A percentile compares a stretch with the other conserved stretches of the same genome.
These are phyloP conservation scores for Poeciliopsis prolifica DNA, from an alignment of 2,113 vertebrate genomes.

Conservation along the genomic window DNA sequence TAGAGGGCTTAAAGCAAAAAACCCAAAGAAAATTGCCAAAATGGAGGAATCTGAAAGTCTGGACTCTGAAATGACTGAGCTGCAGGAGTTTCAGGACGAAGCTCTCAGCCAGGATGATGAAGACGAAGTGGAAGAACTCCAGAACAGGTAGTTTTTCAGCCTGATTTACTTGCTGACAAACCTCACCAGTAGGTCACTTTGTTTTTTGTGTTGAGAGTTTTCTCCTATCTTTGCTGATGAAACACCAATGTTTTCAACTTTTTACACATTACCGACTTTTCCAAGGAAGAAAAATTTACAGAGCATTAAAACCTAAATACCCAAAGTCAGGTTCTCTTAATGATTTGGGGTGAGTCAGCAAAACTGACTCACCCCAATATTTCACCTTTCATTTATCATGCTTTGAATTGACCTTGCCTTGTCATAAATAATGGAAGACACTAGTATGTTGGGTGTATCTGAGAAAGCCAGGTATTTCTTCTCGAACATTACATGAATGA, in stretches of 20 bases:
- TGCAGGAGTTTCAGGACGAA: slow-evolving; percentile 71
- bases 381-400: slow-evolving; percentile 46
- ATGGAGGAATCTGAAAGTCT: slow-evolving; percentile 77
- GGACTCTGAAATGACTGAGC: slow-evolving; percentile 71
- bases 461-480: slow-evolving; percentile 42
- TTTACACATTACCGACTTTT: not conserved
- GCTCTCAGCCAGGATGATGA: slow-evolving; percentile 70
- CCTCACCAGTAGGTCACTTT: not conserved
- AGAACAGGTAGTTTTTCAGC: slow-evolving; percentile 80
- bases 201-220: not conserved
- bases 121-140: slow-evolving; percentile 82
- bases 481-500: slow-evolving; percentile 66
- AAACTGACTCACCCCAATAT: slow-evolving; percentile 21
- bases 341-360: not conserved
- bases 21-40: slow-evolving; percentile 49
- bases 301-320: too few relatives aligned
- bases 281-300: not conserved
- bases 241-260: not conserved
- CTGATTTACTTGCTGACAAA: not conserved
- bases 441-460: slow-evolving; percentile 52
- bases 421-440: slow-evolving; percentile 65
- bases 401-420: slow-evolving; percentile 28
- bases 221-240: slow-evolving; percentile 1
- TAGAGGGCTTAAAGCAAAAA: not conserved
- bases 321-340: not conserved